Conservation (phyloP, 1,140 invertebrate genomes). For the Tetragnatha versicolor region DNA sequence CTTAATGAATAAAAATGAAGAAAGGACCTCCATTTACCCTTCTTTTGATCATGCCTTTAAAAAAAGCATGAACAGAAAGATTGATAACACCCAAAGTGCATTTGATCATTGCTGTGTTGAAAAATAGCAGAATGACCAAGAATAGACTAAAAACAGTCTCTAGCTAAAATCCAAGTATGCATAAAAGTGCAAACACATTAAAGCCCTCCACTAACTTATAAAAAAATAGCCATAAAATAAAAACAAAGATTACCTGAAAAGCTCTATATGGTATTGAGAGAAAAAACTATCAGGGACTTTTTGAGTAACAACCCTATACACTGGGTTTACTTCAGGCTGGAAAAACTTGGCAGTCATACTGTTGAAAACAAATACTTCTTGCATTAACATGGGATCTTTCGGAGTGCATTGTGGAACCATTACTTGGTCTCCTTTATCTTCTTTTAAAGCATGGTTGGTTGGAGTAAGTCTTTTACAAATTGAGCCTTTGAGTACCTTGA, state of each 20-base stretch:
- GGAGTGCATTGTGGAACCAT: not conserved
- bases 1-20: too few species aligned
- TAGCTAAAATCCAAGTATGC: not conserved
- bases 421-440: not conserved
- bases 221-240: too few species aligned
- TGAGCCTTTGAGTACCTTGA: constrained; percentile 11
- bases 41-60: too few species aligned
- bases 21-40: too few species aligned
- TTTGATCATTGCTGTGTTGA: too few species aligned
- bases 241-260: too few species aligned
- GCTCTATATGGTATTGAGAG: not conserved
- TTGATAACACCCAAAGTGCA: too few species aligned
- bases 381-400: constrained; percentile 23
- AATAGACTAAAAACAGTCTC: not conserved
- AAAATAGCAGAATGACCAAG: not conserved
- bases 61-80: too few species aligned
- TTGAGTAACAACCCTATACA: not conserved
- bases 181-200: not conserved
- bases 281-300: constrained; percentile 1
- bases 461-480: not conserved
- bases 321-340: constrained; percentile 22
- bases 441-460: not conserved
- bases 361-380: not conserved
- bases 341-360: constrained; percentile 13
- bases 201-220: too few species aligned